Evolutionary conservation across 2,797 vertebrate species (phyloP), one percentile per base, ranked within the genome.

Genomic region (Otus scops): DNA sequence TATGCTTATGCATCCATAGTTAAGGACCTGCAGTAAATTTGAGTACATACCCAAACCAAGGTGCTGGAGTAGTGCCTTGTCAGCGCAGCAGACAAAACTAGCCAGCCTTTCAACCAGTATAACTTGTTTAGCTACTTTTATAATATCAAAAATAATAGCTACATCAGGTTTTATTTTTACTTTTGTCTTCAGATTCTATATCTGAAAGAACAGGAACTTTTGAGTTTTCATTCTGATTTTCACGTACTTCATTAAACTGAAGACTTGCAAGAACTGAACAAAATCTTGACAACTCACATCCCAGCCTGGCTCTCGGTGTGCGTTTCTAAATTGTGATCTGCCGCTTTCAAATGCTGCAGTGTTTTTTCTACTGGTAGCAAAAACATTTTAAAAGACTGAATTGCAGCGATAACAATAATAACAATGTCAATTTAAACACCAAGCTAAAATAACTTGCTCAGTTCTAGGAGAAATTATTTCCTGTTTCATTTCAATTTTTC

Each of bases 161-260:
- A 24, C 41, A 76, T 51, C 74, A 65, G 27, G 11, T 69, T 94
- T 86, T 64, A 30, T 67, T 94, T 88, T 93, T 74, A 65, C n/a
- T 95, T 96, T 94, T 82, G 50, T 69, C 83, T 65, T 86, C 85
- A 78, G 34, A 43, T 75, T 94, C 48, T 68, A 10, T 54, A 47
- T 75, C 43, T 73, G 73, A 88, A 65, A 73, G 24, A 92, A 69
- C 17, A 63, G 76, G 59, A 79, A 84, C 57, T 69, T 86, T 20
- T 23, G 57, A 59, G 27, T 81, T 88, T 93, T 54, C 50, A 27
- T 65, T 88, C 38, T 34, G 67, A 59, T 92, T 78, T 92, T 90
- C 41, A 26, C 13, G 12, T 48, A 22, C 9, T 50, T 84, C 22
- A 41, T 63, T 69, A 34, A 85, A 76, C 24, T 3, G 36, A 85